These are phyloP conservation scores for Eupristina koningsbergeri DNA, from an alignment of 1,140 invertebrate genomes.

Conservation along the genomic window DNA sequence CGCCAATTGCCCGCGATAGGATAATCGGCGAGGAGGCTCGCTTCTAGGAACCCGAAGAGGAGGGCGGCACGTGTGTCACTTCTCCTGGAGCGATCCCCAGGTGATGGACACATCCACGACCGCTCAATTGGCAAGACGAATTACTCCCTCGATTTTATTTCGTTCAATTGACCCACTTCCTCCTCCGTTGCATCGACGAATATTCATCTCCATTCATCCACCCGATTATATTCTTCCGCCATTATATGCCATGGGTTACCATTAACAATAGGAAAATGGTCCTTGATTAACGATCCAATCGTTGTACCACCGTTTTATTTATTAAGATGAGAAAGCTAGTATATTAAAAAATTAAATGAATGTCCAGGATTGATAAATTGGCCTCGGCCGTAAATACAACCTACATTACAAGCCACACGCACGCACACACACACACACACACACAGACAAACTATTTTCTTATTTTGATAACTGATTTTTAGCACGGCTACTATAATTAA, in stretches of 20 bases:
- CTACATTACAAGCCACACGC: no score
- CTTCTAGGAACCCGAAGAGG: conserved; percentile 28
- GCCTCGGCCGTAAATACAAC: neutral
- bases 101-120: neutral
- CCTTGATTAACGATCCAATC: neutral
- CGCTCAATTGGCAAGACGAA: conserved; percentile 1
- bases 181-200: neutral
- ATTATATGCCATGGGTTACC: neutral
- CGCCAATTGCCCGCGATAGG: conserved; percentile 59
- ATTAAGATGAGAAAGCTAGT: neutral
- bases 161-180: conserved; percentile 18
- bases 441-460: no score
- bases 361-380: neutral
- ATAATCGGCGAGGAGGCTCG: conserved; percentile 58
- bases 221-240: neutral
- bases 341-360: neutral
- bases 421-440: no score
- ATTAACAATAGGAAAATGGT: conserved; percentile 2
- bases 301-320: neutral
- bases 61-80: neutral
- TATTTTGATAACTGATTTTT: no score
- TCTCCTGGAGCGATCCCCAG: no score
- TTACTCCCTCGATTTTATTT: conserved; percentile 14
- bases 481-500: no score
- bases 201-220: conserved; percentile 22